These are phyloP conservation scores for Callinectes sapidus DNA, from an alignment of 2,888 invertebrate species.

Conservation along the genomic window DNA sequence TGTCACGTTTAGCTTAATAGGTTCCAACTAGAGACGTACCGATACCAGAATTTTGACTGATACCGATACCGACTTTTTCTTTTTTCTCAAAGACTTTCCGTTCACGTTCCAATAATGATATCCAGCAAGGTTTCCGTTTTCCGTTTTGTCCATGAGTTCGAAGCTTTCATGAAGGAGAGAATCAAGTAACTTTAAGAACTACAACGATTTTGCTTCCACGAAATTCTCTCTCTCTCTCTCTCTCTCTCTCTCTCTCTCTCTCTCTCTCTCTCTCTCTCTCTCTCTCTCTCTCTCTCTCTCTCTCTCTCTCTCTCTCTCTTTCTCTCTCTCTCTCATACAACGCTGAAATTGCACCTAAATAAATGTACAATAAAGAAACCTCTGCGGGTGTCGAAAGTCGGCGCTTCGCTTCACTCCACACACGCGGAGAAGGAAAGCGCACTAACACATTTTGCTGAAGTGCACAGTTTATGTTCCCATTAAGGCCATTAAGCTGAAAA, in stretches of 20 bases:
- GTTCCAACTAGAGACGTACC: neutral
- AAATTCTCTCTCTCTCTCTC: neutral
- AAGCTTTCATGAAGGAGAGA: neutral
- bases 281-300: neutral
- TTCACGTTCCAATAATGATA: neutral
- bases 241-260: slow-evolving; percentile 9
- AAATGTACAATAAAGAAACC: neutral
- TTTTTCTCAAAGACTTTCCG: neutral
- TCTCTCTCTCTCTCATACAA: slow-evolving; percentile 1
- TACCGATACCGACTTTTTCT: neutral
- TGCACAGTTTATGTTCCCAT: slow-evolving; percentile 6
- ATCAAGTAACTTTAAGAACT: neutral
- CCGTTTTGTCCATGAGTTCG: neutral
- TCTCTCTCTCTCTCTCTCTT: slow-evolving; percentile 3
- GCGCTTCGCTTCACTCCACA: neutral
- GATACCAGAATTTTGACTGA: too few relatives aligned
- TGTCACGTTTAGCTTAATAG: neutral
- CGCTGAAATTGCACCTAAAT: neutral
- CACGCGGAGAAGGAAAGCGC: neutral
- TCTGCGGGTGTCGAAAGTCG: neutral
- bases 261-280: neutral
- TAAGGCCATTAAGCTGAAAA: slow-evolving; percentile 21
- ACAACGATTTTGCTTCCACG: neutral
- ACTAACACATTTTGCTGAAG: neutral
- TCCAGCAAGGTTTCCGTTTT: neutral